Evolutionary conservation across 2,113 vertebrate species (phyloP).

Genomic region (Colaptes auratus): DNA sequence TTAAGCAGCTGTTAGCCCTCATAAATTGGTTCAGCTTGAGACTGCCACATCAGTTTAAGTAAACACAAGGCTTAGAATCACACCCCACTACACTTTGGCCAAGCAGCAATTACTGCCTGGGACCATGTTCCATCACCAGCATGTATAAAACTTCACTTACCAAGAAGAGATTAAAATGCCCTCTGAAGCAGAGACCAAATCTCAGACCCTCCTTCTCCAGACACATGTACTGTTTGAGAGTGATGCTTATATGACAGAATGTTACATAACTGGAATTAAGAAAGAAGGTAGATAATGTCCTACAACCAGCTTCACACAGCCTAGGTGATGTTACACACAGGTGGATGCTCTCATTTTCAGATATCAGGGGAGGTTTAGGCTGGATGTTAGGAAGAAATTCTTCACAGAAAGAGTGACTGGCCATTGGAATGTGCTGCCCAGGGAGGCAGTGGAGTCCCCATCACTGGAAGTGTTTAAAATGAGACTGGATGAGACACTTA

Average conservation of each 20-base stretch:
- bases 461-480: too few relatives aligned
- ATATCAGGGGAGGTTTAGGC: too few relatives aligned
- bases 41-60: background rate
- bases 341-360: background rate
- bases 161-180: background rate
- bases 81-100: rapidly evolving
- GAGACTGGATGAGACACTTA: too few relatives aligned
- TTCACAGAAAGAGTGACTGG: too few relatives aligned
- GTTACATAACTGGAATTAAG: background rate
- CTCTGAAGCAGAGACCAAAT: background rate
- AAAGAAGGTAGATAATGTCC: background rate
- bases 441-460: too few relatives aligned
- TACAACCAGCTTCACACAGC: background rate
- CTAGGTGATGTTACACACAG: background rate
- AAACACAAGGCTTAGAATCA: background rate
- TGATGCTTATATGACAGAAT: rapidly evolving
- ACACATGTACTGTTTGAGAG: background rate
- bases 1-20: background rate
- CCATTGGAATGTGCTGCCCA: too few relatives aligned
- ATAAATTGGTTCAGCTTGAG: background rate
- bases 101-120: background rate
- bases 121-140: background rate
- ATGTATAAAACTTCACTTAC: background rate
- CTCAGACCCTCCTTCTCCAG: background rate
- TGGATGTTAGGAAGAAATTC: too few relatives aligned